A percentile compares a stretch with the other conserved stretches of the same genome.
phyloP scores from a whole-genome alignment of 2,113 vertebrate species.

The Bungarus multicinctus region DNA sequence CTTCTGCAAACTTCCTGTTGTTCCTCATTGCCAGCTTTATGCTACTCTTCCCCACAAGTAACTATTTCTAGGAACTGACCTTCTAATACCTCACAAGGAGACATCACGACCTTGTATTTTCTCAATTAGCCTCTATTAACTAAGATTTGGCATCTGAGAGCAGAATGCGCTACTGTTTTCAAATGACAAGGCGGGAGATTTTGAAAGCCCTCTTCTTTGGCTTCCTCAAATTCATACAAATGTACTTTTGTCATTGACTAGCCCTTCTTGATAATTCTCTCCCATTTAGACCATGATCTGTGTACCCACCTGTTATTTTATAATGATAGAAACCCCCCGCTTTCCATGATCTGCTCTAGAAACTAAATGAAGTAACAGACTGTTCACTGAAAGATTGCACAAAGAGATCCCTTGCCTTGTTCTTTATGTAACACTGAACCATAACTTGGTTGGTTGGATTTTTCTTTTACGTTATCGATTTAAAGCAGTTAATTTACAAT shows the following conservation, averaged over 20 bases:
- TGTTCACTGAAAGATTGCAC: constrained; percentile 22
- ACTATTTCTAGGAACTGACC: background rate
- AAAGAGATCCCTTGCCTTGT: constrained; percentile 24
- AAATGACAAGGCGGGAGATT: constrained; percentile 8
- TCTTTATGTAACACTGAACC: background rate
- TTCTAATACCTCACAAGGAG: constrained; percentile 5
- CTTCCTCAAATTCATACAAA: constrained; percentile 39
- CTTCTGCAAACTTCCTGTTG: background rate
- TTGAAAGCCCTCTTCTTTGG: constrained; percentile 42
- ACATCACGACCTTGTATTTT: background rate
- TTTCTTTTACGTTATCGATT: constrained; percentile 42
- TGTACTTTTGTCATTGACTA: constrained; percentile 52
- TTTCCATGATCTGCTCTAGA: constrained; percentile 22
- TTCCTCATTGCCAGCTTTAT: background rate
- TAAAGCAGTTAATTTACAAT: constrained; percentile 47
- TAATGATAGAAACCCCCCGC: background rate
- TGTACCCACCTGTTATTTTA: constrained; percentile 41
- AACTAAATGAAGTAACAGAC: constrained; percentile 11
- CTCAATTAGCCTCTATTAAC: background rate
- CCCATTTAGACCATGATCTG: constrained; percentile 57
- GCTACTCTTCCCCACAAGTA: background rate
- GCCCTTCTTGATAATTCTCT: constrained; percentile 52
- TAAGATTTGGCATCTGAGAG: background rate
- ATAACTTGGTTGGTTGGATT: constrained; percentile 19
- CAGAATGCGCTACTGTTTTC: constrained; percentile 14